These are phyloP conservation scores for Prenolepis imparis DNA, from an alignment of 2,888 invertebrate genomes.

Conservation along the genomic window DNA sequence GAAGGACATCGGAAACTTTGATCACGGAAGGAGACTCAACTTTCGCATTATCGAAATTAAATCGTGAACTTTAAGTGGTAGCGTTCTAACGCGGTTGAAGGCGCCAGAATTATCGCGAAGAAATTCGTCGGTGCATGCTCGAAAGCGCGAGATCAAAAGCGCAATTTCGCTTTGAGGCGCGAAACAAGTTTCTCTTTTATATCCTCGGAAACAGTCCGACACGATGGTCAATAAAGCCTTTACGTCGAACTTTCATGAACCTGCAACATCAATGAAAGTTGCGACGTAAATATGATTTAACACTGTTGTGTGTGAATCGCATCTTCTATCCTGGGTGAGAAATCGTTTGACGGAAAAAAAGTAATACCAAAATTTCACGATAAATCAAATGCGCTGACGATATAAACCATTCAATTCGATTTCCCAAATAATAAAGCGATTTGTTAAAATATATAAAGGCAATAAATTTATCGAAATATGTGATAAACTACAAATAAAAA, in stretches of 20 bases:
- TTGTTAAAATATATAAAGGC: not conserved
- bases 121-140: slow-evolving; percentile 51
- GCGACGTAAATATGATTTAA: slow-evolving; percentile 53
- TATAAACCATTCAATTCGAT: not conserved
- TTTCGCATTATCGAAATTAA: slow-evolving; percentile 64
- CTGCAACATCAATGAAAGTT: slow-evolving; percentile 43
- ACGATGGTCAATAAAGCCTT: slow-evolving; percentile 49
- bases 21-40: slow-evolving; percentile 57
- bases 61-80: slow-evolving; percentile 57
- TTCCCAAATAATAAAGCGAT: not conserved
- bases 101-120: slow-evolving; percentile 32
- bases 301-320: not conserved
- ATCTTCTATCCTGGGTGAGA: not conserved
- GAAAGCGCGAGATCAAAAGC: slow-evolving; percentile 53
- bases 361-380: not conserved
- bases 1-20: slow-evolving; percentile 44
- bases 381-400: slow-evolving; percentile 14
- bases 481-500: not conserved
- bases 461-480: not conserved
- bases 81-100: slow-evolving; percentile 19
- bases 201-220: slow-evolving; percentile 45
- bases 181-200: slow-evolving; percentile 46
- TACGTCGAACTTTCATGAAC: slow-evolving; percentile 42
- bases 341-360: slow-evolving; percentile 1
- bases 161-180: slow-evolving; percentile 37